Conservation (phyloP, 2,888 invertebrate genomes). For the Diogma glabrata region DNA sequence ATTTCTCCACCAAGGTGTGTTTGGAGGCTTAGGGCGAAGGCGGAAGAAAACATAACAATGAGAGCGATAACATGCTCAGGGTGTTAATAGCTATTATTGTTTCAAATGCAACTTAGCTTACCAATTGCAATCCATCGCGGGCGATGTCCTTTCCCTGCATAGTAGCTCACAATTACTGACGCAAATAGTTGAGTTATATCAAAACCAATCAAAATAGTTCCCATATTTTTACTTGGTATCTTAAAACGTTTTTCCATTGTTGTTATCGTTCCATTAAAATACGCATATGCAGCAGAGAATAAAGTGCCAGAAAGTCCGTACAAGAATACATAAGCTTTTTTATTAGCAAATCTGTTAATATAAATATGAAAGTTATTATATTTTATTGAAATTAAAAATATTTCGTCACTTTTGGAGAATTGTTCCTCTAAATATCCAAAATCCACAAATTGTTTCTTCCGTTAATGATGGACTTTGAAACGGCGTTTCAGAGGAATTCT, state of each 20-base stretch:
- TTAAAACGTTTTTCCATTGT: constrained; percentile 62
- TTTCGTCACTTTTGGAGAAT: constrained; percentile 48
- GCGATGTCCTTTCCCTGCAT: constrained; percentile 56
- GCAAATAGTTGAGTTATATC: constrained; percentile 59
- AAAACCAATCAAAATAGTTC: constrained; percentile 60
- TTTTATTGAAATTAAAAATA: too few relatives aligned
- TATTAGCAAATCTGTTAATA: constrained; percentile 33
- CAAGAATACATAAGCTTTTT: constrained; percentile 41
- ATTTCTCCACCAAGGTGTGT: too few relatives aligned
- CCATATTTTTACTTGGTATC: constrained; percentile 58
- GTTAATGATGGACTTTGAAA: too few relatives aligned
- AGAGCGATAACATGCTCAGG: too few relatives aligned
- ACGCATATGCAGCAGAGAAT: constrained; percentile 55
- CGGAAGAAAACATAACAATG: too few relatives aligned
- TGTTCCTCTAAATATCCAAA: constrained; percentile 46
- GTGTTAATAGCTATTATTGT: too few relatives aligned
- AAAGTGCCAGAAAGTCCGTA: constrained; percentile 57
- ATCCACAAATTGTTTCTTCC: constrained; percentile 52
- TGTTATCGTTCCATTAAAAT: constrained; percentile 62
- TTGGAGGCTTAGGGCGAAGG: too few relatives aligned
- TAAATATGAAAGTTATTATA: too few relatives aligned
- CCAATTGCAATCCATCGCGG: constrained; percentile 59
- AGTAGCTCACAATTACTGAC: constrained; percentile 54
- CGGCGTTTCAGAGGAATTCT: too few relatives aligned
- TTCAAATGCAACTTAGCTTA: too few relatives aligned